A percentile compares a stretch with the other conserved stretches of the same genome.
phyloP scores from a whole-genome alignment of 2,888 invertebrate species.

The Orthonevra nobilis region DNA sequence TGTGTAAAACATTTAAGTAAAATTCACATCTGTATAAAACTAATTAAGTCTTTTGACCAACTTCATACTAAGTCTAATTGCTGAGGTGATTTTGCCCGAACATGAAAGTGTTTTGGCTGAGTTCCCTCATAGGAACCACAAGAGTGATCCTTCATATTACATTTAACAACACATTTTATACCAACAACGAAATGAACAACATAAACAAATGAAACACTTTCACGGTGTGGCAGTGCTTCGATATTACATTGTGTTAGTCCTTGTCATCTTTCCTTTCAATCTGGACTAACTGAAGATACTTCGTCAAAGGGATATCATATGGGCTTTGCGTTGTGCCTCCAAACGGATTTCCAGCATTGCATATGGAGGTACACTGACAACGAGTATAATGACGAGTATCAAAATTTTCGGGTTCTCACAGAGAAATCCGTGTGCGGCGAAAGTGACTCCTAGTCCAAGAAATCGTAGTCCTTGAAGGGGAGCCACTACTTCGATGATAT shows the following conservation, averaged over 20 bases:
- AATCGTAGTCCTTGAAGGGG: conserved; percentile 83
- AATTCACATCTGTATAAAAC: conserved; percentile 33
- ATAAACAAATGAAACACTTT: conserved; percentile 26
- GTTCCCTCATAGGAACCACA: no score
- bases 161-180: conserved; percentile 2
- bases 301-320: conserved; percentile 79
- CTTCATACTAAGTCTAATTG: conserved; percentile 10
- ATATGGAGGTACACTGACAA: conserved; percentile 79
- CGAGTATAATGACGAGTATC: conserved; percentile 77
- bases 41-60: neutral
- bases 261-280: conserved; percentile 74
- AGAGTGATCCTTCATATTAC: neutral
- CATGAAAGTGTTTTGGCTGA: neutral
- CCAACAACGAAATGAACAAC: neutral
- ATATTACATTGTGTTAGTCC: conserved; percentile 77
- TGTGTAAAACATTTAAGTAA: no score
- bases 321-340: conserved; percentile 79
- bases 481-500: conserved; percentile 79
- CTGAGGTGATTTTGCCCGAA: neutral
- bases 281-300: conserved; percentile 79
- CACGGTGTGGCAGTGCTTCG: conserved; percentile 45
- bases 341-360: conserved; percentile 79
- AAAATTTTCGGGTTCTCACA: conserved; percentile 81
- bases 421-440: conserved; percentile 83
- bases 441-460: conserved; percentile 84